Conservation (phyloP, 2,888 invertebrate species). For the Pseudanteris insignis region DNA sequence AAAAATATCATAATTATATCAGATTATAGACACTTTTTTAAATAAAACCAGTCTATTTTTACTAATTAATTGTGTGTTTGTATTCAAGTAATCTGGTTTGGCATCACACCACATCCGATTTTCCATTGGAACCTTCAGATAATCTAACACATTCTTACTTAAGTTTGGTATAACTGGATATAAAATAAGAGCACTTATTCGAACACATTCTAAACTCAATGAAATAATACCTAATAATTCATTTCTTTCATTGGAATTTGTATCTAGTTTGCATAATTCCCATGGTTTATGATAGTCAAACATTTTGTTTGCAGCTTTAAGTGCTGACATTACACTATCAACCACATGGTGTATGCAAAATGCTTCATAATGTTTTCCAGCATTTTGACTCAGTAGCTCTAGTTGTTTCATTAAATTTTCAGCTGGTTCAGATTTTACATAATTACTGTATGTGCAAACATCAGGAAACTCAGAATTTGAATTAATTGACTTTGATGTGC, state of each 20-base stretch:
- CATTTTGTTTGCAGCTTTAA: constrained; percentile 85
- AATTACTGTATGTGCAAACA: constrained; percentile 66
- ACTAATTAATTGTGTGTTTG: constrained; percentile 2
- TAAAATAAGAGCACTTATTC: constrained; percentile 82
- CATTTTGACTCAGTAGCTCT: constrained; percentile 69
- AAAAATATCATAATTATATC: too few relatives aligned
- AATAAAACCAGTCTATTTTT: constrained; percentile 22
- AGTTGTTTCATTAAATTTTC: constrained; percentile 70
- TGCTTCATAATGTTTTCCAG: constrained; percentile 75
- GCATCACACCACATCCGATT: constrained; percentile 69
- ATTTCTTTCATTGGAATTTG: constrained; percentile 65
- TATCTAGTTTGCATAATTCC: constrained; percentile 76
- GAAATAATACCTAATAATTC: constrained; percentile 80
- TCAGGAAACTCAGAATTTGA: constrained; percentile 79
- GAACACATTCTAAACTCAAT: constrained; percentile 83
- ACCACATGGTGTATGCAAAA: constrained; percentile 86
- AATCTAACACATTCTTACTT: constrained; percentile 75
- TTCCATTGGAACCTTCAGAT: constrained; percentile 69
- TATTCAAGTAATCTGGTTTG: constrained; percentile 50
- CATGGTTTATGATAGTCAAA: constrained; percentile 90
- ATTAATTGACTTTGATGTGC: constrained; percentile 81
- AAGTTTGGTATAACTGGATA: constrained; percentile 87
- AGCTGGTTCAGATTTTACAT: constrained; percentile 67
- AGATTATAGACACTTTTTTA: too few relatives aligned
- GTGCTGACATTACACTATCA: constrained; percentile 77